Percentiles rank a stretch among this genome's conserved stretches.
phyloP scores from a whole-genome alignment of 2,888 invertebrate species.

The Cremastinae sp. region DNA sequence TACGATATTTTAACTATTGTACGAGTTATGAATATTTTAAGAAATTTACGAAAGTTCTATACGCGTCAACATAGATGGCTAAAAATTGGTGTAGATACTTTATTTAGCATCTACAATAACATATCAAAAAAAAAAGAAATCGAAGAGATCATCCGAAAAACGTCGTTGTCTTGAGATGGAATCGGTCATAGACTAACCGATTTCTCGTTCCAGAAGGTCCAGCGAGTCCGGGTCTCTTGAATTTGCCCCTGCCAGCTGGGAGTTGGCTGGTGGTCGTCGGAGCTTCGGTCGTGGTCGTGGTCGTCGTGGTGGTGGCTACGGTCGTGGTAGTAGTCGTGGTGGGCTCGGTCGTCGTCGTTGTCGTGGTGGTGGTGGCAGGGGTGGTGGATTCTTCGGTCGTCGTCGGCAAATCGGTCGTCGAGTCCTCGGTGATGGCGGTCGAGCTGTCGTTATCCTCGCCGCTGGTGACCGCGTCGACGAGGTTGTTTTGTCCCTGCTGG shows the following conservation, averaged over 20 bases:
- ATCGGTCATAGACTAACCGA: too few relatives aligned
- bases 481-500: conserved; percentile 83
- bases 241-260: conserved; percentile 74
- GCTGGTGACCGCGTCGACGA: conserved; percentile 78
- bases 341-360: conserved; percentile 75
- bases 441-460: conserved; percentile 83
- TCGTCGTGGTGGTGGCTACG: conserved; percentile 79
- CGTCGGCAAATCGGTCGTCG: conserved; percentile 77
- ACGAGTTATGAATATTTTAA: too few relatives aligned
- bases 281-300: conserved; percentile 81
- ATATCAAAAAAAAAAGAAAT: too few relatives aligned
- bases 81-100: too few relatives aligned
- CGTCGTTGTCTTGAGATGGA: too few relatives aligned
- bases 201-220: conserved; percentile 66
- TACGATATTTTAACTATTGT: too few relatives aligned
- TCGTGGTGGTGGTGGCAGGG: too few relatives aligned
- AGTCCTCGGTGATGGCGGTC: conserved; percentile 79
- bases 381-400: conserved; percentile 81
- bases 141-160: too few relatives aligned
- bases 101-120: too few relatives aligned
- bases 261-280: conserved; percentile 74
- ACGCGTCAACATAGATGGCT: too few relatives aligned
- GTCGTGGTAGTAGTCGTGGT: conserved; percentile 81
- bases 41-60: too few relatives aligned
- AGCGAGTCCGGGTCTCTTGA: conserved; percentile 68